Evolutionary conservation across 1,140 invertebrate species (phyloP).

Genomic region (Drosophila pachea): DNA sequence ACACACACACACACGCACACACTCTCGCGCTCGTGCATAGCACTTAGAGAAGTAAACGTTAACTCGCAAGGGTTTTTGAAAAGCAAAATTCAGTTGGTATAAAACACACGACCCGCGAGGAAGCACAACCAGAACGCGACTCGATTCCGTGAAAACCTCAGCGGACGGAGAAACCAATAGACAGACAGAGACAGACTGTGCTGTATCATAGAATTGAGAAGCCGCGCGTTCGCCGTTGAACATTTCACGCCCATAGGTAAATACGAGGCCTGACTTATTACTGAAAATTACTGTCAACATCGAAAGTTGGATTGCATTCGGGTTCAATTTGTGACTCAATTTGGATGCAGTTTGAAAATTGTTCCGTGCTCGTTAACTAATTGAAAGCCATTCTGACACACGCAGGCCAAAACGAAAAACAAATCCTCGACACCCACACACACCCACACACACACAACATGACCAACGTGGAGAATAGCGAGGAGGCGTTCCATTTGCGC

Average conservation of each 20-base stretch:
- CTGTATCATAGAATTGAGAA: conserved; percentile 15
- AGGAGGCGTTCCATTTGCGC: conserved; percentile 75
- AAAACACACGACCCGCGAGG: conserved; percentile 66
- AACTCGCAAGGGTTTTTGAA: conserved; percentile 75
- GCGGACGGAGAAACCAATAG: conserved; percentile 7
- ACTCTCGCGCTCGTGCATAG: conserved; percentile 15
- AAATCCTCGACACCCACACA: conserved; percentile 5
- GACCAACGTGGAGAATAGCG: conserved; percentile 55
- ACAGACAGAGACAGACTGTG: background rate
- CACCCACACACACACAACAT: conserved; percentile 29
- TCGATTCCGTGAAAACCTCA: conserved; percentile 35
- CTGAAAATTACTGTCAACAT: conserved; percentile 34
- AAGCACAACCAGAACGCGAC: conserved; percentile 58
- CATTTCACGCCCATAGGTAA: conserved; percentile 41
- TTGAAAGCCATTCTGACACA: conserved; percentile 52
- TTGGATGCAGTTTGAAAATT: conserved; percentile 6
- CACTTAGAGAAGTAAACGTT: conserved; percentile 55
- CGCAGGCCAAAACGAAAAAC: conserved; percentile 41
- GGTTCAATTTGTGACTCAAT: background rate
- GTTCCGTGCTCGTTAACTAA: conserved; percentile 36
- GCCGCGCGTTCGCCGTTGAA: conserved; percentile 14
- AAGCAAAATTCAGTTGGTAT: conserved; percentile 73
- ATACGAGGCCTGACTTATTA: conserved; percentile 42
- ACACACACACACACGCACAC: background rate
- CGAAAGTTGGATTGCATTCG: conserved; percentile 7